These are phyloP conservation scores for Zeus faber DNA, from an alignment of 2,113 vertebrate species.

Conservation along the genomic window DNA sequence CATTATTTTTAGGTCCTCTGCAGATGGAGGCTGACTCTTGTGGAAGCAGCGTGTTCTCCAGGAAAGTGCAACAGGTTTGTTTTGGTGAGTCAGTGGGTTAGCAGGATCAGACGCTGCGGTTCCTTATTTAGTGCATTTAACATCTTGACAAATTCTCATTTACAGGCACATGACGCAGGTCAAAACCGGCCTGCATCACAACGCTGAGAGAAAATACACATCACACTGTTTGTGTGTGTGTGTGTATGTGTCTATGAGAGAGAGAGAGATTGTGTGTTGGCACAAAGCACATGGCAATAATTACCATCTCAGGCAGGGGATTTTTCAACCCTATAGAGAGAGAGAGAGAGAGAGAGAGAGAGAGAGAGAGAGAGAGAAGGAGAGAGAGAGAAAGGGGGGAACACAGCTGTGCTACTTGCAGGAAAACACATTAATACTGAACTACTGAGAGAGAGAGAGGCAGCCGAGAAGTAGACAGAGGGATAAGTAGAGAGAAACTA, in stretches of 20 bases:
- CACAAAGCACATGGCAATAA: conserved; percentile 39
- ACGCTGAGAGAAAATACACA: too few species aligned
- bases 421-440: background rate
- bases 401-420: too few species aligned
- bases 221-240: background rate
- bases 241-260: background rate
- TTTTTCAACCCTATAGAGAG: conserved; percentile 17
- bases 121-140: too few species aligned
- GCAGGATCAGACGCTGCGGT: too few species aligned
- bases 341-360: conserved; percentile 14
- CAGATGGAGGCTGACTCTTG: too few species aligned
- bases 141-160: too few species aligned
- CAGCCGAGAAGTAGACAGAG: background rate
- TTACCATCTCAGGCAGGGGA: conserved; percentile 53
- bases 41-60: too few species aligned
- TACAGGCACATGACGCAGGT: too few species aligned
- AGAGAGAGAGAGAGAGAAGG: background rate
- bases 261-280: background rate
- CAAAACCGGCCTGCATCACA: too few species aligned
- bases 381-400: conserved; percentile 3
- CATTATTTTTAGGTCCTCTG: too few species aligned
- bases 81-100: too few species aligned
- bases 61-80: too few species aligned
- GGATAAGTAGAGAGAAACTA: background rate
- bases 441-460: conserved; percentile 1